Conservation (phyloP, 1,140 invertebrate genomes). For the Sycophila sp. region DNA sequence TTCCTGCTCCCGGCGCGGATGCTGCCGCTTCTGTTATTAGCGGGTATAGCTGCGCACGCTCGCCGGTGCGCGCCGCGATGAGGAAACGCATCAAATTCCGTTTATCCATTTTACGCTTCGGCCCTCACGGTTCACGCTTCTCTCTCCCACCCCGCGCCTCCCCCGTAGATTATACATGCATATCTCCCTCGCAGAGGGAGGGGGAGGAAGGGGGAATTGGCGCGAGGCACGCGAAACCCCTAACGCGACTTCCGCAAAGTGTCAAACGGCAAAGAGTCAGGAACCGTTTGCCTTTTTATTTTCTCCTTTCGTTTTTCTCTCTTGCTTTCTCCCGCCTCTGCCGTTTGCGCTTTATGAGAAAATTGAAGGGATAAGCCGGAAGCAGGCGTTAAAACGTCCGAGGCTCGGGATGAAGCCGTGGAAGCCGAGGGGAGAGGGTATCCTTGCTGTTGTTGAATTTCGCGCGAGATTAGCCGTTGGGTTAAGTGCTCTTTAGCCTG, state of each 20-base stretch:
- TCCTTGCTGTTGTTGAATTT: neutral
- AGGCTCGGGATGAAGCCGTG: no score
- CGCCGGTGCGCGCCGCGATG: neutral
- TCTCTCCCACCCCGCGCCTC: neutral
- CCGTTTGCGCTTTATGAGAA: neutral
- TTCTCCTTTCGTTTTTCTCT: no score
- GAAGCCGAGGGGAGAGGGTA: neutral
- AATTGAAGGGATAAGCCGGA: neutral
- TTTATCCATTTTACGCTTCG: constrained; percentile 20
- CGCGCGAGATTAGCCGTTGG: no score
- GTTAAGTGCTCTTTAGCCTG: neutral
- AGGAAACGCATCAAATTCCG: constrained; percentile 17
- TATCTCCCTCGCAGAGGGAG: no score
- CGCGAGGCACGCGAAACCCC: neutral
- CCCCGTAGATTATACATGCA: no score
- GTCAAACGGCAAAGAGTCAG: no score
- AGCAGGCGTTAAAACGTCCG: no score
- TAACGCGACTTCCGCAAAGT: neutral
- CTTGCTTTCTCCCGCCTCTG: neutral
- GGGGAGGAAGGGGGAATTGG: neutral
- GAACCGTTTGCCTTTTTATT: no score
- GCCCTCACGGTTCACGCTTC: constrained; percentile 7
- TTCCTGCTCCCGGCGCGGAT: neutral
- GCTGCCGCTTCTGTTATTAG: neutral
- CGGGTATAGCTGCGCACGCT: neutral